phyloP scores from a whole-genome alignment of 2,113 vertebrate species.

The Budorcas taxicolor region DNA sequence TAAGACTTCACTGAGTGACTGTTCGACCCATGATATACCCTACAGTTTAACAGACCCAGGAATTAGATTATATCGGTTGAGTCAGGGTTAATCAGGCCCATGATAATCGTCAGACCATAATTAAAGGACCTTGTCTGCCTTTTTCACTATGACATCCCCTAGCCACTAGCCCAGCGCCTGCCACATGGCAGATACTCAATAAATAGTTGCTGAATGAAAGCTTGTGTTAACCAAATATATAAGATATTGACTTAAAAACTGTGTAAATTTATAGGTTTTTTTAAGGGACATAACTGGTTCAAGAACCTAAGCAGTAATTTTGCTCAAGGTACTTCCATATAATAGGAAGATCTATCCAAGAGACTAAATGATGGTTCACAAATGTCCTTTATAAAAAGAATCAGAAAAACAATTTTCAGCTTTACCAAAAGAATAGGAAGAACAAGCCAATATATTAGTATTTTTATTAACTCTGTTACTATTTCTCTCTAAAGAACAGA shows the following conservation, averaged over 20 bases:
- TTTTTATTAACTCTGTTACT: not conserved
- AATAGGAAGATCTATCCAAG: not conserved
- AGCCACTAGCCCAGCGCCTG: not conserved
- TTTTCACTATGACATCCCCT: not conserved
- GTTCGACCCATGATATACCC: not conserved
- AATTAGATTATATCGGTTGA: not conserved
- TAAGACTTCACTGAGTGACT: not conserved
- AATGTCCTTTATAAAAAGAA: slow-evolving; percentile 12
- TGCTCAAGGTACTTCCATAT: not conserved
- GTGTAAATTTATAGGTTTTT: not conserved
- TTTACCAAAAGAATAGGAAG: not conserved
- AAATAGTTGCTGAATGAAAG: slow-evolving; percentile 24
- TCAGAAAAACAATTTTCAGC: not conserved
- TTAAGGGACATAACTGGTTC: not conserved
- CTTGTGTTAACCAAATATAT: not conserved
- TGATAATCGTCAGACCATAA: not conserved
- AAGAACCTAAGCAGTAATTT: not conserved
- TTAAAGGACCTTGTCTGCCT: not conserved
- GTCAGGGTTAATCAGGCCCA: not conserved
- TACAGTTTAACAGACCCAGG: not conserved
- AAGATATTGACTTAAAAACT: not conserved
- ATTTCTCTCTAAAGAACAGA: not conserved
- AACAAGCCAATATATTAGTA: not conserved
- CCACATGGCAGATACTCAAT: not conserved
- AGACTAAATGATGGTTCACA: not conserved